Evolutionary conservation across 2,888 invertebrate species (phyloP), one percentile per base, ranked within the genome.

Genomic region (Margaritifera margaritifera): DNA sequence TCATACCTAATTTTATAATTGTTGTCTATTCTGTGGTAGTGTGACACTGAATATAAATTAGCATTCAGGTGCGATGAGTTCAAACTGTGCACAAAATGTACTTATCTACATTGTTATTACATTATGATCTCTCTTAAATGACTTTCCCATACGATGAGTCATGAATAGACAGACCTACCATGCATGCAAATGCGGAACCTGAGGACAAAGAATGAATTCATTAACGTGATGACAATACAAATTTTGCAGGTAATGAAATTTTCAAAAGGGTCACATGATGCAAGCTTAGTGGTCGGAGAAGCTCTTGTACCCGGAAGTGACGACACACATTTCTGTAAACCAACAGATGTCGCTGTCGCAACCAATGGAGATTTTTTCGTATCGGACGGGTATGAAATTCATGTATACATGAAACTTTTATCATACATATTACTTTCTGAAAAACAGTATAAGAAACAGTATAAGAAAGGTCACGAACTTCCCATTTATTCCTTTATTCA

Each of bases 311-410:
- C 98, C 0, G 97, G 97, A 69, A 92, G 92, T 61, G 95, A 95
- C 62, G 91, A 93, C 6, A 92, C 92, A 0, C 94, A 96, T 81
- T 93, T 99, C 69, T 99, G 99, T 90, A 96, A 97, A 91, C 99
- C 99, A 0, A 97, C 98, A 0, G 94, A 96, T 25, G 95, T 98
- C 8, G 98, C 97, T 1, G 94, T 98, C 1, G 94, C 96, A 6
- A 92, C 92, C 2, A 94, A 94, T 2, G 98, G 97, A 42, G 87
- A 90, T 22, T 94, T 98, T 86, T 98, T 97, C 87, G 94, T 99
- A 4, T 95, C 98, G 24, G 99, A 99, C 88, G 99, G 99, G 86
- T 90, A 74, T 61, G 80, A 20, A 24, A 19, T n/a, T 61, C 6
- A 6, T 25, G 20, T 42, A 61, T 6, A 27, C 58, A 25, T 25